Evolutionary conservation across 2,888 invertebrate species (phyloP), one percentile per base, ranked within the genome.

Genomic region (Adelphocoris suturalis): DNA sequence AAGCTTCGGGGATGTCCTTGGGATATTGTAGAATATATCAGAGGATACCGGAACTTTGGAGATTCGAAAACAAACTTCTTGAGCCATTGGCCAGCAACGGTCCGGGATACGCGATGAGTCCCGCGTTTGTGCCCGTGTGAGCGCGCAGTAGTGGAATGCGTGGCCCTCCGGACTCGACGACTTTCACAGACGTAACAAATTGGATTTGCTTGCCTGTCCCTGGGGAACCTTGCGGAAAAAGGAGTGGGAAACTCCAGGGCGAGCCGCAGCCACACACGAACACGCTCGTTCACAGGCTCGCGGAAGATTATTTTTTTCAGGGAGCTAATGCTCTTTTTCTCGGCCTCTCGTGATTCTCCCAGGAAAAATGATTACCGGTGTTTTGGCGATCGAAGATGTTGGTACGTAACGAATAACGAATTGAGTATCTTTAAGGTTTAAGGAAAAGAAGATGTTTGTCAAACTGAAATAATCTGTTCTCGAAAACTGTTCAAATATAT

Each of bases 141-240:
- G 68, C 68, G 68, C 68, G 27, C 68, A 68, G 27, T 7, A 27
- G 68, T 85, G 90, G 90, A 87, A 90, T 87, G 86, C 86, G 68
- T 23, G 61, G 76, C 48, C 19, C 75, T 48, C 37, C 46, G 86
- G 48, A 27, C 80, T 57, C n/a, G n/a, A 81, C 23, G 61, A 82
- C 86, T 86, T 86, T 90, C 90, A 90, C 86, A 86, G 86, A 61
- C 87, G 86, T 87, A 81, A 76, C 86, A 86, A 86, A 86, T 86
- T 78, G 80, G 80, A 86, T 86, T 86, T 87, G 82, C 86, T 87
- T 86, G 87, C 48, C 82, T 86, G 76, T 87, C 82, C 46, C 47
- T 78, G 78, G 47, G 78, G 78, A 78, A 78, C 78, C 37, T 78
- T 78, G 78, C 78, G 78, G 78, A 46, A 78, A 78, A 78, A 46